Evolutionary conservation across 2,888 invertebrate genomes (phyloP), one percentile per base, ranked within the genome.

Genomic region (Calliphora vomitoria): DNA sequence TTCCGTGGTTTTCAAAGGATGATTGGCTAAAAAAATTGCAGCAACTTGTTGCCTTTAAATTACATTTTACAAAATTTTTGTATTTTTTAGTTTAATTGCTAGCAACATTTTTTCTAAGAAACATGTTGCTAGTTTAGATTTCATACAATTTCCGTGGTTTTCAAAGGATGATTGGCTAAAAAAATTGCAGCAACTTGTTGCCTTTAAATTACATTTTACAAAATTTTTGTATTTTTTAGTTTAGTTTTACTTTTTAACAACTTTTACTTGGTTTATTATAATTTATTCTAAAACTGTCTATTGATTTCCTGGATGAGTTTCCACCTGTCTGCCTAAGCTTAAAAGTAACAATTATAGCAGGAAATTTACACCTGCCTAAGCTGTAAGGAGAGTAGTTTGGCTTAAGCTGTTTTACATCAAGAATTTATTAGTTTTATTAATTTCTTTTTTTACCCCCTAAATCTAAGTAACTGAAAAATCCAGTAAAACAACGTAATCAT

Each of bases 401-500:
- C 47, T 68, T 50, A 44, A 53, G 47, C n/a, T 78, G 38, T 38
- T 64, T 47, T 41, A 47, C 38, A 20, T 35, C 11, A 38, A 72
- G 78, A 66, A 71, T 58, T 35, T 35, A 35, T 35, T 35, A 35
- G 44, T 71, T 71, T 60, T 20, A 58, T 74, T n/a, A 50, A 25
- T 58, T 38, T 8, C 18, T 25, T 50, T 81, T 44, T 31, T 72
- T 58, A 18, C 72, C 72, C 50, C 50, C 18, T 35, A 35, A 58
- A 72, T 20, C 53, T 31, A 44, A 13, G 10, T 13, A 44, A 18
- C 38, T 20, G 6, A 60, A 44, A 66, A 78, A 85, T 74, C 78
- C 62, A 58, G 85, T 82, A 47, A 41, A 82, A 79, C 84, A 82
- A 69, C 79, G 74, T 75, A 74, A 87, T 79, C 74, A 47, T 25